Percentiles rank a stretch among this genome's conserved stretches.
These are phyloP conservation scores for Drosophila grimshawi DNA, from an alignment of 1,140 invertebrate species.

Conservation along the genomic window DNA sequence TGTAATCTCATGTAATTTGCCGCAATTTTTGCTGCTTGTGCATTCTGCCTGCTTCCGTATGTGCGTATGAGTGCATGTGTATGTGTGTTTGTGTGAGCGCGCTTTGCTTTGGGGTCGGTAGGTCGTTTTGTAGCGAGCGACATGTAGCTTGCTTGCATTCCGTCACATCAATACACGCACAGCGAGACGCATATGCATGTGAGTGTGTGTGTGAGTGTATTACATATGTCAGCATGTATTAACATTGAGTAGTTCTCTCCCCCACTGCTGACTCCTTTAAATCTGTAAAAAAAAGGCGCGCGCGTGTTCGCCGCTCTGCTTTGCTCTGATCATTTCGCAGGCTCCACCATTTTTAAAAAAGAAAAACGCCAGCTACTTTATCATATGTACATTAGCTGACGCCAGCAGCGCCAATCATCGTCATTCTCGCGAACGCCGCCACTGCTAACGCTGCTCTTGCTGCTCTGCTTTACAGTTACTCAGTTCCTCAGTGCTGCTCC, in stretches of 20 bases:
- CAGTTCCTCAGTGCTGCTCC: conserved; percentile 61
- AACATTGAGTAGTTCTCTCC: conserved; percentile 58
- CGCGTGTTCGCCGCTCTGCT: conserved; percentile 42
- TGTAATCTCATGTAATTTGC: conserved; percentile 77
- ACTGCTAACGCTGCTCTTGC: conserved; percentile 33
- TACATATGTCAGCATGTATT: conserved; percentile 8
- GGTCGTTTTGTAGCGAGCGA: conserved; percentile 56
- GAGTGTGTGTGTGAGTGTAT: conserved; percentile 3
- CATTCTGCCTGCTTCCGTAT: conserved; percentile 55
- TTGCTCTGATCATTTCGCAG: conserved; percentile 34
- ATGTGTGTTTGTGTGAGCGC: conserved; percentile 14
- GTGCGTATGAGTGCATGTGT: conserved; percentile 20
- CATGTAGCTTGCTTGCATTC: conserved; percentile 59
- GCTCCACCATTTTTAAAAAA: conserved; percentile 76
- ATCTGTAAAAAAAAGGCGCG: conserved; percentile 68
- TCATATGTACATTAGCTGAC: conserved; percentile 54
- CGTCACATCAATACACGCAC: conserved; percentile 43
- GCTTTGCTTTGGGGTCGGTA: conserved; percentile 54
- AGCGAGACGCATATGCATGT: neutral
- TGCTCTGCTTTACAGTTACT: conserved; percentile 36
- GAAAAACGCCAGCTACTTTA: conserved; percentile 42
- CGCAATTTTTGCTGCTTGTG: conserved; percentile 72
- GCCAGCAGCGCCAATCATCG: conserved; percentile 68
- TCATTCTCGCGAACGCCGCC: conserved; percentile 63
- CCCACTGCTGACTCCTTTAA: conserved; percentile 52